Base-by-base conservation (phyloP, 1,140 invertebrate genomes). In the Cotesia glomerata region DNA sequence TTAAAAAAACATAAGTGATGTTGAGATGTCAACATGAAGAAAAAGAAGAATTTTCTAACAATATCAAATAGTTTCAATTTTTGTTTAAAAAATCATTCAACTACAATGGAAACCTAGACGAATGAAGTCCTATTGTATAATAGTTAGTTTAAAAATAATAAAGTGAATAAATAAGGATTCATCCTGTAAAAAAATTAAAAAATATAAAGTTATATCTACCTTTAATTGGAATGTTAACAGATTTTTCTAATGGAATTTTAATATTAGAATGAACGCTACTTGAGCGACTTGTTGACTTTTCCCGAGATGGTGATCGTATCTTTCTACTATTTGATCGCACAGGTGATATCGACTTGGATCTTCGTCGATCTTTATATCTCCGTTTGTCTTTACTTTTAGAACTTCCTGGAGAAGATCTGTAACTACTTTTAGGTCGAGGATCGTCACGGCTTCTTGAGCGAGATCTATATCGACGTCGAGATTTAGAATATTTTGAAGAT, bases 201-300 rank as follows among this genome's bases (percentile, higher is more conserved):
- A 52, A n/a, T 32, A 66, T 67, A 35, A 8, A 35, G 14, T 35
- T 58, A 35, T 18, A 61, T 26, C 32, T 81, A 85, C 85, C 85
- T 83, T 81, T 86, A 13, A 74, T 71, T 39, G 75, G 35, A 68
- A 77, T 49, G 69, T 45, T 80, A 52, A 72, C 74, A 35, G 54
- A 36, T 69, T 83, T 85, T 5, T 87, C 85, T 26, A 35, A n/a
- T 14, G 66, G 14, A 63, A 78, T 61, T 74, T 84, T 83, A 35
- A 80, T 71, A 77, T 80, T 82, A 11, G 85, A 86, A 32, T 86
- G 85, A 4, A 82, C 86, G 76, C 84, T 87, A 70, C 83, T 86
- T 0, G 84, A 86, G 71, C 85, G 75, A 69, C 84, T 87, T 4
- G 81, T 81, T 5, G 85, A 87, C 62, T 86, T 86, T 64, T 88